These are phyloP conservation scores for Gobionotothen gibberifrons DNA, from an alignment of 2,797 vertebrate species.

Conservation along the genomic window DNA sequence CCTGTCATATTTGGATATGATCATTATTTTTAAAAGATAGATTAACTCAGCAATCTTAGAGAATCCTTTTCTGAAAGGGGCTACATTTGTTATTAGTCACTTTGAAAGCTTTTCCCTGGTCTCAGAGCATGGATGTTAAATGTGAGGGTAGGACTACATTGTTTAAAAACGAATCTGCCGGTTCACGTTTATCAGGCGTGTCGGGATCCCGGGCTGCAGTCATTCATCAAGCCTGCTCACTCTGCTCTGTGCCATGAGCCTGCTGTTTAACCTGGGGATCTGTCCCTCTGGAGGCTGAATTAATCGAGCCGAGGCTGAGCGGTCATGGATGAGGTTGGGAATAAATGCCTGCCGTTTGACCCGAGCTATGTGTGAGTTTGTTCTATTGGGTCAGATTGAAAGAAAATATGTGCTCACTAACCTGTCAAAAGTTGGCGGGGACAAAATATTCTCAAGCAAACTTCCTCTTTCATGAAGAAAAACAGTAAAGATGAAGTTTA, in stretches of 20 bases:
- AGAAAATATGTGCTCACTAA: slow-evolving; percentile 24
- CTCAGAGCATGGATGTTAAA: slow-evolving; percentile 65
- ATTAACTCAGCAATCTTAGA: slow-evolving; percentile 48
- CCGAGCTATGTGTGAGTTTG: slow-evolving; percentile 24
- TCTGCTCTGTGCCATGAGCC: slow-evolving; percentile 55
- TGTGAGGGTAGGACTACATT: slow-evolving; percentile 65
- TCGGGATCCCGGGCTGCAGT: slow-evolving; percentile 62
- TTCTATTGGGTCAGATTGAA: slow-evolving; percentile 45
- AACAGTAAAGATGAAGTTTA: slow-evolving; percentile 10
- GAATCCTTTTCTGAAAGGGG: slow-evolving; percentile 54
- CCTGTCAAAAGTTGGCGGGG: slow-evolving; percentile 43
- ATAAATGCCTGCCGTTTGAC: slow-evolving; percentile 71
- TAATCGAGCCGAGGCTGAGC: slow-evolving; percentile 62
- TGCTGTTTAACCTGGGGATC: slow-evolving; percentile 74
- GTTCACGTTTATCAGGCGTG: slow-evolving; percentile 76
- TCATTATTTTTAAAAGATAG: slow-evolving; percentile 51
- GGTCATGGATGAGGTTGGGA: slow-evolving; percentile 66
- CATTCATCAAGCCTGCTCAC: slow-evolving; percentile 72
- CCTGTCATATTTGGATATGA: slow-evolving; percentile 43
- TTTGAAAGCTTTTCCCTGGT: slow-evolving; percentile 57
- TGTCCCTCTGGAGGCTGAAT: slow-evolving; percentile 70
- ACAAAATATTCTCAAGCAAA: slow-evolving; percentile 69
- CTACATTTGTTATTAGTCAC: slow-evolving; percentile 66
- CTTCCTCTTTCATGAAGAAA: slow-evolving; percentile 66
- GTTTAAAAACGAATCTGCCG: slow-evolving; percentile 72